Evolutionary conservation across 64 coral and sea anemone species (phyloP), one percentile per base, ranked within the genome.

Genomic region (Platygyra sinensis): DNA sequence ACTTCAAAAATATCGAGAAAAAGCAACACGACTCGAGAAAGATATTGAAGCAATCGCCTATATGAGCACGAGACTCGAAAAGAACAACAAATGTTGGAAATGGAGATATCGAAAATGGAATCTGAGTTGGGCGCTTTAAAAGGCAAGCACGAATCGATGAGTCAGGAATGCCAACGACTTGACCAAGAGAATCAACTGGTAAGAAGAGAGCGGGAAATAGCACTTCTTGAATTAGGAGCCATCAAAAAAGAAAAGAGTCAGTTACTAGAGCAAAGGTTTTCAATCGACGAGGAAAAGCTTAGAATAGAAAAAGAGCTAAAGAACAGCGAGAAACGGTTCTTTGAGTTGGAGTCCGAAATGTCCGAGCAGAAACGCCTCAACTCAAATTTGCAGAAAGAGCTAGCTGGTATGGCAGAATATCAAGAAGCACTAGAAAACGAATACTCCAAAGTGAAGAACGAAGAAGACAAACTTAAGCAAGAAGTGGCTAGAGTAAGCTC

Each of bases 401-500:
- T 94, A 6, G 80, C 72, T 42, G 89, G 91, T 13, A 94, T 94
- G 91, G 50, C 83, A 30, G 91, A 96, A 77, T 96, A 93, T 74
- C 91, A 96, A 18, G 95, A 97, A 60, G 77, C 92, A 25, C 36
- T 97, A 28, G 76, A 90, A 67, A 94, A 82, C 42, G 95, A 96
- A 90, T 91, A 90, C 52, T 73, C 82, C 13, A 88, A 90, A 76
- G 65, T 36, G 19, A 93, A 86, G 29, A 87, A 38, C 25, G 88
- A 88, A 8, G 69, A 62, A 25, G 88, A 82, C 18, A 90, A 80
- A 74, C 72, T 87, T 4, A 87, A 80, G 29, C 46, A 64, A 77
- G 81, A 89, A 28, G 60, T 80, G 46, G 27, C 24, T 30, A 87
- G 31, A 79, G 12, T 76, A 20, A 63, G 64, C 27, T 64, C 62